Evolutionary conservation across 1,140 invertebrate species (phyloP).

Genomic region (Sarcophaga peregrina): DNA sequence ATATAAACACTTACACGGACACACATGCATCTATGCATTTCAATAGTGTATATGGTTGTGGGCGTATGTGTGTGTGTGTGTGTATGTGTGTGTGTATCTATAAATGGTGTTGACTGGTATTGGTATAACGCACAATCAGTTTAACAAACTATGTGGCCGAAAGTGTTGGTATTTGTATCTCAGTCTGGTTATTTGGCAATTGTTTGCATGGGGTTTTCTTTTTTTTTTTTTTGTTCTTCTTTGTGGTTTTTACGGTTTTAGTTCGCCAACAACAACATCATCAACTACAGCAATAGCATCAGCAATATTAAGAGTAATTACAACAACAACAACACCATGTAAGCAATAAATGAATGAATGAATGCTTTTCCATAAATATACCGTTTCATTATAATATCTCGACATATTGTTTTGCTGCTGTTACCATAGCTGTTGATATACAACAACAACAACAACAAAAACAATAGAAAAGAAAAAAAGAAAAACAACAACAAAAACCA

Average conservation of each 20-base stretch:
- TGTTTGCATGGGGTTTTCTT: conserved; percentile 31
- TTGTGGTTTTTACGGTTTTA: conserved; percentile 7
- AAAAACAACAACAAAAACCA: too few relatives aligned
- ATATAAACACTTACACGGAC: too few relatives aligned
- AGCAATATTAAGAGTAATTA: too few relatives aligned
- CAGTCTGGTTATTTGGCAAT: conserved; percentile 36
- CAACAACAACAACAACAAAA: too few relatives aligned
- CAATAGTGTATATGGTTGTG: not conserved
- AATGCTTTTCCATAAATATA: too few relatives aligned
- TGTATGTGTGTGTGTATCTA: not conserved
- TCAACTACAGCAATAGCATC: not conserved
- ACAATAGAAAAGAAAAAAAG: too few relatives aligned
- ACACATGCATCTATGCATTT: not conserved
- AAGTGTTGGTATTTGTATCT: conserved; percentile 15
- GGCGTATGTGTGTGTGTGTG: not conserved
- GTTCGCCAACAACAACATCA: conserved; percentile 26
- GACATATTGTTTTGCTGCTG: too few relatives aligned
- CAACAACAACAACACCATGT: too few relatives aligned
- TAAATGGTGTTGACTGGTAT: conserved; percentile 30
- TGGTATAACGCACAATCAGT: conserved; percentile 37
- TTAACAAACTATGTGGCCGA: conserved; percentile 23
- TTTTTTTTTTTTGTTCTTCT: not conserved
- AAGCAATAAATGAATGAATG: too few relatives aligned
- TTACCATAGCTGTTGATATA: too few relatives aligned
- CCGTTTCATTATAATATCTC: too few relatives aligned